Evolutionary conservation across 1,140 invertebrate species (phyloP).

Genomic region (Bombus vancouverensis): DNA sequence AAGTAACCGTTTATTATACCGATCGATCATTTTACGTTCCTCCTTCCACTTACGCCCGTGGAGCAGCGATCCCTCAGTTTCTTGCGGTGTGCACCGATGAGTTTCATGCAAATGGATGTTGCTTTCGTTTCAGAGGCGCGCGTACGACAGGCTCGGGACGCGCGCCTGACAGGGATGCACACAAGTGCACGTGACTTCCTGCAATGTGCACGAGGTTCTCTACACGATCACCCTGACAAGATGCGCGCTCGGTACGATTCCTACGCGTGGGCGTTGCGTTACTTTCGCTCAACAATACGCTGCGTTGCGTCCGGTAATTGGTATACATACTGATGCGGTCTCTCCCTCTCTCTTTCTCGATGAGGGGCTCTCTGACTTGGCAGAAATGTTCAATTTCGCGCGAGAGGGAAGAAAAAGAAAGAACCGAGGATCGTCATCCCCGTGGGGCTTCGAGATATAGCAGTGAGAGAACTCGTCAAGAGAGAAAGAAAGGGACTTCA

Average conservation of each 20-base stretch:
- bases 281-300: conserved; percentile 57
- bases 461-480: background rate
- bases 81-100: too few species aligned
- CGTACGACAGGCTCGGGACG: background rate
- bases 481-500: background rate
- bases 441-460: too few species aligned
- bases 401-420: background rate
- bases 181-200: conserved; percentile 48
- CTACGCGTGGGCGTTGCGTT: conserved; percentile 50
- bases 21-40: background rate
- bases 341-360: background rate
- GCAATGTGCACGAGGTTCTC: conserved; percentile 21
- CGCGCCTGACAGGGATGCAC: conserved; percentile 29
- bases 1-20: background rate
- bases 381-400: conserved; percentile 46
- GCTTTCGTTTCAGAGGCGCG: conserved; percentile 21
- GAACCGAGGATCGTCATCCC: background rate
- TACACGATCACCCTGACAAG: conserved; percentile 33
- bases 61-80: background rate
- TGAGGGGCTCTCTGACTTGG: conserved; percentile 5
- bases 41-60: conserved; percentile 7
- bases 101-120: conserved; percentile 28
- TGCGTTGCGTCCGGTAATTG: conserved; percentile 40
- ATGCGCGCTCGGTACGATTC: conserved; percentile 6
- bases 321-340: conserved; percentile 17